Evolutionary conservation across 2,888 invertebrate genomes (phyloP).

Genomic region (Helicoverpa assulta): DNA sequence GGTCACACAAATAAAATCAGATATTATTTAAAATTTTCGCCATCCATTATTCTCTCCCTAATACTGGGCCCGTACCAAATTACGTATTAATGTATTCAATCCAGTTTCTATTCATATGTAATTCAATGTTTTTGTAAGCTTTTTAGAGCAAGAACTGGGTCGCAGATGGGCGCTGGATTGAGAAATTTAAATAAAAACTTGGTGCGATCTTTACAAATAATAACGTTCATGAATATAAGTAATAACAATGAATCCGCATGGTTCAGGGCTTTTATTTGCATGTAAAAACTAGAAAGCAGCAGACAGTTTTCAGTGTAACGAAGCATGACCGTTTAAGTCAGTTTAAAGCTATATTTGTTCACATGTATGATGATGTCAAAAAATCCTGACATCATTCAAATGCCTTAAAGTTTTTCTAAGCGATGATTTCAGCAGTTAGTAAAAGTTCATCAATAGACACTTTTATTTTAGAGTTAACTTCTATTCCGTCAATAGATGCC

Average conservation of each 20-base stretch:
- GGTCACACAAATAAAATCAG: constrained; percentile 70
- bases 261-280: constrained; percentile 28
- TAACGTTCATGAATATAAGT: constrained; percentile 64
- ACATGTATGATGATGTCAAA: constrained; percentile 11
- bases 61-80: constrained; percentile 86
- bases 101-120: constrained; percentile 89
- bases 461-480: neutral
- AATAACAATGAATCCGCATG: constrained; percentile 39
- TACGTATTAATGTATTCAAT: constrained; percentile 88
- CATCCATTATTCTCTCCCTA: constrained; percentile 86
- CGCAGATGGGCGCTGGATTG: constrained; percentile 86
- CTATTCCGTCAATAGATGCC: neutral
- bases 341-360: neutral
- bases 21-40: constrained; percentile 83
- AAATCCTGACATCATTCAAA: constrained; percentile 17
- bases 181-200: constrained; percentile 86
- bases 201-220: constrained; percentile 73
- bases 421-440: neutral
- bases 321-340: neutral
- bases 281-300: constrained; percentile 38
- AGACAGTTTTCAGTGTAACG: constrained; percentile 9
- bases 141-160: constrained; percentile 85
- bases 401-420: neutral
- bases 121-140: constrained; percentile 86
- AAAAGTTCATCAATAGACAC: neutral